These are phyloP conservation scores for Drosophila oshimai DNA, from an alignment of 1,140 invertebrate genomes.

Conservation along the genomic window DNA sequence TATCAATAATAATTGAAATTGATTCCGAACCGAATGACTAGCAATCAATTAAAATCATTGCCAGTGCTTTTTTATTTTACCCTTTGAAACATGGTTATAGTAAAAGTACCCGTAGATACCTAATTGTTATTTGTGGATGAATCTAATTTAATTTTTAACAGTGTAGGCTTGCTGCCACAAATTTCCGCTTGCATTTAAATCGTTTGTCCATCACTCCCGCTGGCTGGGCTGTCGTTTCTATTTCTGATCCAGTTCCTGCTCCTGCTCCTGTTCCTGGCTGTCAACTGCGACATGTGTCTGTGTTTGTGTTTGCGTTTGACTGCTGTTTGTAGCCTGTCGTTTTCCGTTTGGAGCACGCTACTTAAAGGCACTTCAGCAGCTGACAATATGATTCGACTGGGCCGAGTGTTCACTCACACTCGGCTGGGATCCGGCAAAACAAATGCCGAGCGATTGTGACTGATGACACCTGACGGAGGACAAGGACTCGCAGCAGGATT, in stretches of 20 bases:
- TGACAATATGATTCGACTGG: constrained; percentile 27
- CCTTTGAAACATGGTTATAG: not conserved
- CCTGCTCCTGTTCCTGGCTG: constrained; percentile 30
- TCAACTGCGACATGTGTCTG: constrained; percentile 58
- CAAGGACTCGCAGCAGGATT: constrained; percentile 33
- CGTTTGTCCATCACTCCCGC: constrained; percentile 31
- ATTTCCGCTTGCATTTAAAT: constrained; percentile 56
- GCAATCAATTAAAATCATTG: no score
- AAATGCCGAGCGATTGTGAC: constrained; percentile 53
- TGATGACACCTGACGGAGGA: constrained; percentile 67
- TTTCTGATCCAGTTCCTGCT: constrained; percentile 13
- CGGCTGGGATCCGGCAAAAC: constrained; percentile 20
- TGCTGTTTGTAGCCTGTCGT: constrained; percentile 34
- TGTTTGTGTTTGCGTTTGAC: constrained; percentile 15
- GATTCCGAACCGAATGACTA: no score
- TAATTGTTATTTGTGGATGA: not conserved
- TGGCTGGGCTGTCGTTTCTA: constrained; percentile 10
- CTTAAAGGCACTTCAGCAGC: constrained; percentile 44
- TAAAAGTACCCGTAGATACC: not conserved
- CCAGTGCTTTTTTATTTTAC: no score
- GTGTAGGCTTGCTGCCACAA: constrained; percentile 23
- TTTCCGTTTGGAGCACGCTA: constrained; percentile 51
- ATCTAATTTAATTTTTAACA: not conserved
- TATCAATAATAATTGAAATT: no score
- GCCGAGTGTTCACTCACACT: not conserved